Evolutionary conservation across 2,888 invertebrate genomes (phyloP), one percentile per base, ranked within the genome.

Genomic region (Ormyrus thymus): DNA sequence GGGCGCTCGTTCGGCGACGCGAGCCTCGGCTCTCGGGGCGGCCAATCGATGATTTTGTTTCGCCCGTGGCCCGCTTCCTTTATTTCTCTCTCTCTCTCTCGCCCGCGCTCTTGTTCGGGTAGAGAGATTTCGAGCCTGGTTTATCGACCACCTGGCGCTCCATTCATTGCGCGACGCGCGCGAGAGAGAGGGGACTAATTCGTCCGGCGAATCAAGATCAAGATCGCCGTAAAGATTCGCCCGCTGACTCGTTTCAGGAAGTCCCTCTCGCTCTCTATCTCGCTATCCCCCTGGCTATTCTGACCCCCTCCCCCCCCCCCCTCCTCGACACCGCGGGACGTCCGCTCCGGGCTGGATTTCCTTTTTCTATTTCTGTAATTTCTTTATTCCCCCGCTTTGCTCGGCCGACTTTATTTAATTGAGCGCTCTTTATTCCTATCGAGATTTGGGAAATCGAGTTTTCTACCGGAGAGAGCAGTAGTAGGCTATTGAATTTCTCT

Each of bases 111-210:
- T 3, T 56, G 56, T 58, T 48, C 53, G 15, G 61, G 45, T n/a
- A 29, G 29, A 29, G 29, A 29, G 29, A 29, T 1, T 29, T 29
- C 29, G 29, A 45, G 11, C 11, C 66, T 68, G 66, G 62, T 72
- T 79, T 79, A 80, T 73, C 76, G 72, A 76, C 79, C 79, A 80
- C 79, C 76, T 80, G 72, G 76, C 76, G 76, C 79, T 80, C 64
- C 64, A 69, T 73, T 69, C 72, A 55, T 75, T 66, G 51, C 48
- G 43, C 48, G 48, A 9, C 7, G 8, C n/a, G 9, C 6, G 45
- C 1, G 66, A 43, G 50, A 45, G 29, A 15, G 29, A 62, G 59
- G 50, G 56, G 61, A 76, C 79, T 79, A 79, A 79, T 76, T 79
- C 79, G 76, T 72, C 55, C 48, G 51, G n/a, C 56, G 58, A 65